Base-by-base conservation (phyloP, 2,797 vertebrate species). In the Sebastes minor region DNA sequence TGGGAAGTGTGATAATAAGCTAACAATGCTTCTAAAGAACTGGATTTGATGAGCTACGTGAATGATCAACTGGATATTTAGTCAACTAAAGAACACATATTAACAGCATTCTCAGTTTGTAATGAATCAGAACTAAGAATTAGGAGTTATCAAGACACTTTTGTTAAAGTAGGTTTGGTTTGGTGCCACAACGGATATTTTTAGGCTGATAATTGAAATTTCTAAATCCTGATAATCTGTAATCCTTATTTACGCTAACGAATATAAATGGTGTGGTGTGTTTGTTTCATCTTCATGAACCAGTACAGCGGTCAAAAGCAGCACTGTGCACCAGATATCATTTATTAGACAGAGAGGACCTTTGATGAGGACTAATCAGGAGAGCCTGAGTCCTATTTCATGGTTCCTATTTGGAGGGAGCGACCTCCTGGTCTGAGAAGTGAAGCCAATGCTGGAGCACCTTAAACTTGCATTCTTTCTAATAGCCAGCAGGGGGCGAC, bases 381-480 rank as follows among this genome's bases (percentile, higher is more conserved):
- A 66, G 7, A 74, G 52, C 60, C 70, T 78, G 86, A 88, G 35
- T 86, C 67, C 23, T 64, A 80, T 82, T 88, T 82, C 74, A 83
- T 60, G 79, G 62, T 71, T 74, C 20, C 61, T 71, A 42, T 81
- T 87, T 66, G 65, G 70, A 79, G 46, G 46, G 1, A 0, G 46
- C 6, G 16, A 49, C 46, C 16, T 49, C 46, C 46, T 0, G 46
- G 1, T 20, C 0, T 49, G 46, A 20, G 0, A 49, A 49, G 46
- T 20, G 18, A 49, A 49, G 18, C 46, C 46, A 49, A 20, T 20
- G 46, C 46, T 20, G 18, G 0, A 49, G 46, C 7, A 1, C 18
- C 46, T 20, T 8, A 49, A 49, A 20, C 16, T 4, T 49, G 18
- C 46, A 49, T 49, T 49, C 42, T 46, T 46, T 16, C 42, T 46